Evolutionary conservation across 2,888 invertebrate genomes (phyloP).

Genomic region (Auanema sp.): DNA sequence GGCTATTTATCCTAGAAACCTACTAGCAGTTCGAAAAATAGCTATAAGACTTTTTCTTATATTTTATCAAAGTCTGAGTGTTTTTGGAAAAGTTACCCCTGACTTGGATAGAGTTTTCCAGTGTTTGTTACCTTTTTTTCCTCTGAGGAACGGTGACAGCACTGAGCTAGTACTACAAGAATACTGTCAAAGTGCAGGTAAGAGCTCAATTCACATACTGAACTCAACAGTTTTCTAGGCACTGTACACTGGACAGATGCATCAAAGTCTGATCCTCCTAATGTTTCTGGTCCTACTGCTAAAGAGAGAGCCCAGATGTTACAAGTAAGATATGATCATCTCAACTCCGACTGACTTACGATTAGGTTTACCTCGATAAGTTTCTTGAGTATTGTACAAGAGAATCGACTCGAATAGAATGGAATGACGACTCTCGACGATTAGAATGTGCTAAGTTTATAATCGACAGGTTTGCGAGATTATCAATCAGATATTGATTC

Average conservation of each 20-base stretch:
- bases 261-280: conserved; percentile 13
- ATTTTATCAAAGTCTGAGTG: conserved; percentile 61
- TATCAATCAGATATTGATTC: conserved; percentile 4
- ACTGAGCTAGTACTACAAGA: conserved; percentile 50
- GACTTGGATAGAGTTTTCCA: conserved; percentile 56
- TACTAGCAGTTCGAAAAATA: conserved; percentile 61
- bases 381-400: conserved; percentile 59
- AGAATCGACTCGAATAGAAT: conserved; percentile 58
- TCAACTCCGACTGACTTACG: background rate
- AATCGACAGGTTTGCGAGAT: conserved; percentile 43
- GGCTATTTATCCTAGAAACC: conserved; percentile 59
- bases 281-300: conserved; percentile 24
- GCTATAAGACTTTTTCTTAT: conserved; percentile 61
- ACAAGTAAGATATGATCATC: conserved; percentile 32
- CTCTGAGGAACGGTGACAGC: conserved; percentile 46
- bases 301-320: conserved; percentile 56
- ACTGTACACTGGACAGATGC: conserved; percentile 37
- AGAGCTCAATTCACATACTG: background rate
- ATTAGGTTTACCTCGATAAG: conserved; percentile 60
- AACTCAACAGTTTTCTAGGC: conserved; percentile 13
- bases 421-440: conserved; percentile 53
- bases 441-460: conserved; percentile 56
- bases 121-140: conserved; percentile 59
- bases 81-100: conserved; percentile 46
- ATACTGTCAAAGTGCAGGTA: conserved; percentile 50